Percentiles rank a stretch among this genome's conserved stretches.
Conservation (phyloP, 1,140 invertebrate genomes). For the Ctenoplectra terminalis region DNA sequence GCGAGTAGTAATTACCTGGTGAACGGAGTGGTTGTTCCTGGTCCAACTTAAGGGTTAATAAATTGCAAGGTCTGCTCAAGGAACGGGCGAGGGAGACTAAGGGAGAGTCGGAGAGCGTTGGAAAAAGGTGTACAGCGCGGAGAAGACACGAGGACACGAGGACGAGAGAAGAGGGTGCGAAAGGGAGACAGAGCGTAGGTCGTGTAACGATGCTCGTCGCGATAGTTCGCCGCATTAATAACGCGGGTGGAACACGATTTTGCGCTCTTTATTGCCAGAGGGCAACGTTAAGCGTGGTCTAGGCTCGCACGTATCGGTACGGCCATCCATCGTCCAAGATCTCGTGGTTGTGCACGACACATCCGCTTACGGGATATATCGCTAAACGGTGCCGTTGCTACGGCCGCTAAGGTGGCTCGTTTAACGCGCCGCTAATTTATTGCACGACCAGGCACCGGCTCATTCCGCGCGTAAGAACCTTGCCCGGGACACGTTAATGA, state of each 20-base stretch:
- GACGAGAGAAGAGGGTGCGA: background rate
- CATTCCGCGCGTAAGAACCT: slow-evolving; percentile 39
- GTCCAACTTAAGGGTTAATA: slow-evolving; percentile 57
- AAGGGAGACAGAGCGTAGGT: slow-evolving; percentile 30
- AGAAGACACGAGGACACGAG: background rate
- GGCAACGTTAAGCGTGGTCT: slow-evolving; percentile 57
- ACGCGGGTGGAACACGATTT: slow-evolving; percentile 67
- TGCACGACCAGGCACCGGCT: slow-evolving; percentile 48
- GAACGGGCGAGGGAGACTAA: background rate
- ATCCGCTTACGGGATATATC: slow-evolving; percentile 68
- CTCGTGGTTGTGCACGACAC: slow-evolving; percentile 69
- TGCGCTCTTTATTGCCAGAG: slow-evolving; percentile 67
- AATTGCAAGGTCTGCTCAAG: slow-evolving; percentile 13
- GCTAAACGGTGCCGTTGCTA: slow-evolving; percentile 54
- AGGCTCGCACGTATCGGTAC: slow-evolving; percentile 58
- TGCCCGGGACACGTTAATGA: slow-evolving; percentile 58
- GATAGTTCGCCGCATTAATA: slow-evolving; percentile 69
- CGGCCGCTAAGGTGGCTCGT: slow-evolving; percentile 63
- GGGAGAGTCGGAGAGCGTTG: background rate
- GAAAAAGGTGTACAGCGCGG: background rate
- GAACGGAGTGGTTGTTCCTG: slow-evolving; percentile 1
- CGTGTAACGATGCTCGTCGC: slow-evolving; percentile 57
- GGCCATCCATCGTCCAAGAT: slow-evolving; percentile 70
- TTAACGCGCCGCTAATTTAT: slow-evolving; percentile 67
- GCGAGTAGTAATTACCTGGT: background rate